These are phyloP conservation scores for Tetropium fuscum DNA, from an alignment of 2,888 invertebrate genomes.

Conservation along the genomic window DNA sequence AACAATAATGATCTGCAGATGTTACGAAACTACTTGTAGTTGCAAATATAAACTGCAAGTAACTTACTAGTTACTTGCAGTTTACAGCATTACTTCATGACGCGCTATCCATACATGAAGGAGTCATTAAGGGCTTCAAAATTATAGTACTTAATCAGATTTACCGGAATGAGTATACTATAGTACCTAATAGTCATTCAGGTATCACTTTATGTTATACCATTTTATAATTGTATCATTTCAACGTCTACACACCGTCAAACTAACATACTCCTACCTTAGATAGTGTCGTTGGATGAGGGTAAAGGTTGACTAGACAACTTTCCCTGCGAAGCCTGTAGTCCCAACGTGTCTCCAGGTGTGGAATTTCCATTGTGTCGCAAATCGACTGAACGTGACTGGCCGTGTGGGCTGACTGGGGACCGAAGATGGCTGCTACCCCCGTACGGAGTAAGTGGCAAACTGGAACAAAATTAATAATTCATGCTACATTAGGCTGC, in stretches of 20 bases:
- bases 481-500: slow-evolving; percentile 33
- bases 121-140: no score
- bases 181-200: no score
- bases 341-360: slow-evolving; percentile 96
- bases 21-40: no score
- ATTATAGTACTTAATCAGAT: no score
- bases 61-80: no score
- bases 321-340: slow-evolving; percentile 87
- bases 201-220: background rate
- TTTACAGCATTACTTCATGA: no score
- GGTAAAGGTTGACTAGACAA: slow-evolving; percentile 94
- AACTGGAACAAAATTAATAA: slow-evolving; percentile 71
- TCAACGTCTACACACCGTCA: background rate
- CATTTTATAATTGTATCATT: background rate
- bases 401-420: slow-evolving; percentile 90
- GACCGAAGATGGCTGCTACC: slow-evolving; percentile 94
- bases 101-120: no score
- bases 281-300: slow-evolving; percentile 89
- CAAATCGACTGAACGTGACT: slow-evolving; percentile 96
- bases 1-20: no score
- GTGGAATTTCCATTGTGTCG: slow-evolving; percentile 96
- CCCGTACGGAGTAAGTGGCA: slow-evolving; percentile 89
- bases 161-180: no score
- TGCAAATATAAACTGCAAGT: no score
- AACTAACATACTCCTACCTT: slow-evolving; percentile 70